Percentiles rank a stretch among this genome's conserved stretches.
phyloP scores from a whole-genome alignment of 2,888 invertebrate species.

The Heliconius charithonia region DNA sequence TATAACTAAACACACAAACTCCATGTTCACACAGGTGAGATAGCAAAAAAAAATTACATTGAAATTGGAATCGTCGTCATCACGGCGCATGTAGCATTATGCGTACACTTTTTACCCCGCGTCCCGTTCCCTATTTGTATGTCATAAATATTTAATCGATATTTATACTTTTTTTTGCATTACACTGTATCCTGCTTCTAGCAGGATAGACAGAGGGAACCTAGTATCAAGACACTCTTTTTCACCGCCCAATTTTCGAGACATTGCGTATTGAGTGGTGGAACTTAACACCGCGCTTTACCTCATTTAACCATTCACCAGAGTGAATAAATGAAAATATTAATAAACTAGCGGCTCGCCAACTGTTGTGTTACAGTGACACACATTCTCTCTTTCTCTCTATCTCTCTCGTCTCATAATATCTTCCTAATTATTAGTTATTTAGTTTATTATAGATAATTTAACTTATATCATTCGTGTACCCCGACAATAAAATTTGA shows the following conservation, averaged over 20 bases:
- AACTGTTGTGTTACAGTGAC: background rate
- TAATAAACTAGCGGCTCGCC: no score
- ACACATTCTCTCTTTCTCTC: no score
- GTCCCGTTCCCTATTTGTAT: conserved; percentile 37
- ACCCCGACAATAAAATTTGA: conserved; percentile 61
- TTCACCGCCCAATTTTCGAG: background rate
- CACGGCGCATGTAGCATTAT: conserved; percentile 39
- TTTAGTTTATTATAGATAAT: background rate
- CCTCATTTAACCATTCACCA: no score
- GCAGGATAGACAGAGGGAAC: background rate
- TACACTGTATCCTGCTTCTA: background rate
- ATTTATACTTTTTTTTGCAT: conserved; percentile 11
- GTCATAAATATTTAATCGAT: conserved; percentile 43
- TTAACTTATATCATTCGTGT: conserved; percentile 39
- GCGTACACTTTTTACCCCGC: conserved; percentile 26
- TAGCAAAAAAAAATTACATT: conserved; percentile 29
- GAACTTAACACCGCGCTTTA: background rate
- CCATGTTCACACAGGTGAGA: conserved; percentile 29
- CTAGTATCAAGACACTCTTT: background rate
- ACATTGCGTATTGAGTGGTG: background rate
- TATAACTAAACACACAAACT: conserved; percentile 1
- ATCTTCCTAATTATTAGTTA: no score
- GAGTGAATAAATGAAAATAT: background rate
- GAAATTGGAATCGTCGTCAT: conserved; percentile 29
- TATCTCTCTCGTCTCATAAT: no score